phyloP scores from a whole-genome alignment of 2,113 vertebrate genomes.

The Asarcornis scutulata region DNA sequence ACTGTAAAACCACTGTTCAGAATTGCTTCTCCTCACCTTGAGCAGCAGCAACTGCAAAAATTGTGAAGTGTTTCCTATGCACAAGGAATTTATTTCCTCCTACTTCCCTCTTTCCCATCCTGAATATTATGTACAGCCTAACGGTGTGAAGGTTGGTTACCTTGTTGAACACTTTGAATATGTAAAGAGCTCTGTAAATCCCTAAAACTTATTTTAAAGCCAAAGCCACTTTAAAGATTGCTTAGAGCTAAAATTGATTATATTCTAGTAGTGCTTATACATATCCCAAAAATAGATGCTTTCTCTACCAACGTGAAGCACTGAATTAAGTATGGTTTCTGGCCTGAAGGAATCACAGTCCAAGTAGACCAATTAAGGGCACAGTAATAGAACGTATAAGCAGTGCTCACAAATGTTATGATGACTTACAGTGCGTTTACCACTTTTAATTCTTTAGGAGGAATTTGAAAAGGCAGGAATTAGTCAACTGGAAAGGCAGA shows the following conservation, averaged over 20 bases:
- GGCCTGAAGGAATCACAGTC: neutral
- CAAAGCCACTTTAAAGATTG: neutral
- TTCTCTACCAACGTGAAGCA: neutral
- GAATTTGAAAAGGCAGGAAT: neutral
- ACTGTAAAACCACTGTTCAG: neutral
- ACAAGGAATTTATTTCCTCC: neutral
- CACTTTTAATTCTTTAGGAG: neutral
- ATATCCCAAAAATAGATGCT: neutral
- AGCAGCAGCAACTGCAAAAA: neutral
- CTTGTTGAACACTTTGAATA: neutral
- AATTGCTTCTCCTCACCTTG: neutral
- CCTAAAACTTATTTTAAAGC: neutral
- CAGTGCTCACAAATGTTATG: neutral
- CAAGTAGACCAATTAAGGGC: neutral
- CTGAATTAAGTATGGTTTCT: neutral
- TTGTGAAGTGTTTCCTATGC: neutral
- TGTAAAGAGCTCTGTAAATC: neutral
- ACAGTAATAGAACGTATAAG: neutral
- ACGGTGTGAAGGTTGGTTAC: neutral
- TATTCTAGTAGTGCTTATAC: neutral
- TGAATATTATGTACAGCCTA: neutral
- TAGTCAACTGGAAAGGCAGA: neutral
- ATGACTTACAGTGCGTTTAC: neutral
- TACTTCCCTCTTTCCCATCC: neutral
- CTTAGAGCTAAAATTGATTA: neutral